Evolutionary conservation across 2,888 invertebrate genomes (phyloP), one percentile per base, ranked within the genome.

Genomic region (Argynnis bischoffii): DNA sequence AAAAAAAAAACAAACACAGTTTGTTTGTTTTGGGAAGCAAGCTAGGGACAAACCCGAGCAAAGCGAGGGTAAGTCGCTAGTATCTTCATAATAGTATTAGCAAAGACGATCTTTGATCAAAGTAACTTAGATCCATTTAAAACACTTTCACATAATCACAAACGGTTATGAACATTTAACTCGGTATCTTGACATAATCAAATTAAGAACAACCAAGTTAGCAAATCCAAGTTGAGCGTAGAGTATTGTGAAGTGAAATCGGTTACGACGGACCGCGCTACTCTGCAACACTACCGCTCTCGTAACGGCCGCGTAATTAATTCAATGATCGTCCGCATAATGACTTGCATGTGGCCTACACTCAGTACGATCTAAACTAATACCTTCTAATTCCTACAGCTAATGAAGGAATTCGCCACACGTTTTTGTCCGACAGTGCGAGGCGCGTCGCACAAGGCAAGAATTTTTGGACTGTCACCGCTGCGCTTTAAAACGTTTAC

Each of bases 241-340:
- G 47, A 59, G 78, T 71, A 78, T 79, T 78, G 76, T 78, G 66
- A 69, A 70, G 72, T 57, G 69, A 65, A 69, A 67, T 66, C 67
- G 71, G 57, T 47, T n/a, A 47, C 47, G 46, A 60, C 64, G 69
- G 73, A 69, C 76, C 72, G 75, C 76, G 77, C 74, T 75, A 72
- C 71, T 76, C 77, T 76, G 77, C 81, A 78, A 79, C 81, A 82
- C 83, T 87, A 85, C 86, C 84, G 81, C 79, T 78, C 56, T 77
- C 77, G 78, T 79, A 81, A 78, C 84, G 82, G 83, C 78, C 79
- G 76, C 80, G 82, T 89, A 89, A 90, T 91, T 91, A 91, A 91
- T 90, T 91, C 90, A 89, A 89, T 90, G 88, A 91, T 89, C 87
- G 87, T 89, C 88, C 86, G 84, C 88, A 89, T 90, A 90, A 90